phyloP scores from a whole-genome alignment of 2,888 invertebrate genomes.

The Lithodes maja region DNA sequence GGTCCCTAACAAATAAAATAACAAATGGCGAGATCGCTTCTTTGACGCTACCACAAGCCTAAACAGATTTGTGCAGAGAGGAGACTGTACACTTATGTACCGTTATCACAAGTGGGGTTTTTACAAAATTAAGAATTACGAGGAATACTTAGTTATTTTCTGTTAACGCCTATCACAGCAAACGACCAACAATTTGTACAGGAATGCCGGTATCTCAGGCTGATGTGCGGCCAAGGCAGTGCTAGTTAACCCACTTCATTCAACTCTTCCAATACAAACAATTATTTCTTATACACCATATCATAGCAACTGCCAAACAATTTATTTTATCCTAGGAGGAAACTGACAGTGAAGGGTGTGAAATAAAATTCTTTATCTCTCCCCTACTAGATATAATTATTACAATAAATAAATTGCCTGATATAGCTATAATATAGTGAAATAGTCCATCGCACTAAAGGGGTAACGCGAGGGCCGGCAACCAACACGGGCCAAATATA shows the following conservation, averaged over 20 bases:
- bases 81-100: background rate
- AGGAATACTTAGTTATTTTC: conserved; percentile 23
- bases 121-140: conserved; percentile 33
- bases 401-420: no score
- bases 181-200: conserved; percentile 59
- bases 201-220: conserved; percentile 14
- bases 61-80: conserved; percentile 50
- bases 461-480: background rate
- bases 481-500: background rate
- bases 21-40: conserved; percentile 3
- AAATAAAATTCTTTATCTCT: no score
- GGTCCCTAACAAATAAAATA: conserved; percentile 23
- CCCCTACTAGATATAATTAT: no score
- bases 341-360: no score
- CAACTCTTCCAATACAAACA: no score
- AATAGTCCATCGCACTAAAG: no score
- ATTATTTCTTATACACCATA: no score
- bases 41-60: conserved; percentile 47
- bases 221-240: background rate
- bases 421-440: no score
- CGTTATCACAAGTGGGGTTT: conserved; percentile 45
- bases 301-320: no score
- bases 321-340: no score
- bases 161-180: conserved; percentile 57
- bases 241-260: background rate